Evolutionary conservation across 2,113 vertebrate genomes (phyloP).

Genomic region (Oryzias curvinotus): DNA sequence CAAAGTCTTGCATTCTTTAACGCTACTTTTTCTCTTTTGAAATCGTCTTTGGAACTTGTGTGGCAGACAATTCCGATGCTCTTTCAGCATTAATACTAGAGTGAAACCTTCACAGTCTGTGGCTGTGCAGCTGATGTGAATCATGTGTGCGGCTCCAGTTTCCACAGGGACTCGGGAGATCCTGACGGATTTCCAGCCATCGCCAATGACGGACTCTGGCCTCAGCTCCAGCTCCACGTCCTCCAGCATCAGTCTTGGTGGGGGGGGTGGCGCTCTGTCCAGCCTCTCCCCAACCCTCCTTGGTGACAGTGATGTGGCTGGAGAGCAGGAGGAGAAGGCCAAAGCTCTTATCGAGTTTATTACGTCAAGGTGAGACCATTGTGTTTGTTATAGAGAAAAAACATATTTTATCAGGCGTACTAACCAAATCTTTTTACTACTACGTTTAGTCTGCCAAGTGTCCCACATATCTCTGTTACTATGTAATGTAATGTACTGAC

Average conservation of each 20-base stretch:
- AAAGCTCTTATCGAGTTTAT: constrained; percentile 98
- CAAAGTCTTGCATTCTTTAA: no score
- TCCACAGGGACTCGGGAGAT: constrained; percentile 85
- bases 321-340: constrained; percentile 93
- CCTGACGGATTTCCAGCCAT: constrained; percentile 92
- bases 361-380: constrained; percentile 87
- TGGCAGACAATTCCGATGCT: no score
- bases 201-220: constrained; percentile 98
- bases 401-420: no score
- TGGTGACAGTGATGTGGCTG: constrained; percentile 88
- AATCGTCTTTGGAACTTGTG: no score
- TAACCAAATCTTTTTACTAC: no score
- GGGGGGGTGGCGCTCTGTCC: constrained; percentile 78
- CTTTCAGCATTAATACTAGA: no score
- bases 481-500: constrained; percentile 15
- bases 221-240: constrained; percentile 98
- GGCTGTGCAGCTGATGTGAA: neutral
- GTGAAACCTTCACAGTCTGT: no score
- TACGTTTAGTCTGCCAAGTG: no score
- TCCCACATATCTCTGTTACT: no score
- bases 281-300: constrained; percentile 89
- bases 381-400: no score
- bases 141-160: neutral
- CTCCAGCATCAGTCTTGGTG: constrained; percentile 95
- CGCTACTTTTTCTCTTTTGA: no score